A percentile compares a stretch with the other conserved stretches of the same genome.
phyloP scores from a whole-genome alignment of 2,113 vertebrate genomes.

The Isichthys henryi region DNA sequence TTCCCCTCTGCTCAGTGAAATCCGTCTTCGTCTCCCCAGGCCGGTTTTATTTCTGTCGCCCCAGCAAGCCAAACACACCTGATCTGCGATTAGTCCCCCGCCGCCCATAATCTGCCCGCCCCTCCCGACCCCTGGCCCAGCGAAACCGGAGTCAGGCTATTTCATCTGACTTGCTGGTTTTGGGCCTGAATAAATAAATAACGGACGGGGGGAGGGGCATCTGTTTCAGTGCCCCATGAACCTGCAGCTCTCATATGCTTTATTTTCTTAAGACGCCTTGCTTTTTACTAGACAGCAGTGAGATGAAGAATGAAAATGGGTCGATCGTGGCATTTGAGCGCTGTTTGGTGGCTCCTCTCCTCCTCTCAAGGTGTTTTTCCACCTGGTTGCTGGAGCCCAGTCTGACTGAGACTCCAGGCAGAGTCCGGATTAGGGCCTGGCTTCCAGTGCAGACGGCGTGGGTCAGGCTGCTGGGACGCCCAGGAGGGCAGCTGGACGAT shows the following conservation, averaged over 20 bases:
- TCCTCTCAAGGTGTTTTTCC: background rate
- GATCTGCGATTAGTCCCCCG: background rate
- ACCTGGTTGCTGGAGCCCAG: background rate
- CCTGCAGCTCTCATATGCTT: background rate
- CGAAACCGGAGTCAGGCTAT: background rate
- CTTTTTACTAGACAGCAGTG: background rate
- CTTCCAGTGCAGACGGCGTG: background rate
- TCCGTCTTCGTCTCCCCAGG: conserved; percentile 1
- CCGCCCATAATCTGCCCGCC: background rate
- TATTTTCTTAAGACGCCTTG: background rate
- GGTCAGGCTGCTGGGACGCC: background rate
- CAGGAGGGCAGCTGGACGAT: background rate
- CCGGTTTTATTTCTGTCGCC: background rate
- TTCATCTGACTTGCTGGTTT: background rate
- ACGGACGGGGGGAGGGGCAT: background rate
- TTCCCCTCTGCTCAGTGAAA: background rate
- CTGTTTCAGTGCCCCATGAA: background rate
- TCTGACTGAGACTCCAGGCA: background rate
- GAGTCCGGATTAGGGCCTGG: background rate
- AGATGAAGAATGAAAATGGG: background rate
- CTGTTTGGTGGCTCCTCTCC: background rate
- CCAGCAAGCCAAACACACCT: background rate
- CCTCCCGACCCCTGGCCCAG: background rate
- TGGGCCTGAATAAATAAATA: background rate
- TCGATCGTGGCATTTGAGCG: background rate